Evolutionary conservation across 2,113 vertebrate species (phyloP).

Genomic region (Vicugna pacos): DNA sequence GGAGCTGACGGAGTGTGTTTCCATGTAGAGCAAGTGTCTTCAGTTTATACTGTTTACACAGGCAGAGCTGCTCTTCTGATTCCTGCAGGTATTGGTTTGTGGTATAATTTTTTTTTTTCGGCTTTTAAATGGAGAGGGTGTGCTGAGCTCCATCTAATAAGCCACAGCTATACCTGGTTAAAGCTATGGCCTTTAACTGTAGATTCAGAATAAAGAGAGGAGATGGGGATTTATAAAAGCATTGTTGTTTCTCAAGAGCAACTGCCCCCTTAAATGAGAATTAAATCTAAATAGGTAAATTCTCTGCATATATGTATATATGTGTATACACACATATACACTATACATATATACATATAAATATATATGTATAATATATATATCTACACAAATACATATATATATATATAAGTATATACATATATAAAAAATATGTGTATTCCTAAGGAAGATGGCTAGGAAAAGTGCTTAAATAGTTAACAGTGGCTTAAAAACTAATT

Average conservation of each 20-base stretch:
- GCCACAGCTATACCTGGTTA: neutral
- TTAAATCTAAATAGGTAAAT: slow-evolving; percentile 47
- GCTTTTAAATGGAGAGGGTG: neutral
- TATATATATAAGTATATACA: too few species aligned
- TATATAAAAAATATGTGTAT: neutral
- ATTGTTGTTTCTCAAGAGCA: neutral
- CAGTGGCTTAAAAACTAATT: slow-evolving; percentile 70
- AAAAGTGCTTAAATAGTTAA: slow-evolving; percentile 60
- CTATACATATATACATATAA: neutral
- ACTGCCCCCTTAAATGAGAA: neutral
- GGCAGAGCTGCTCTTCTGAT: neutral
- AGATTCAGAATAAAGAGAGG: neutral
- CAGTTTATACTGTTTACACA: neutral
- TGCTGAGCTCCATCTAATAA: neutral
- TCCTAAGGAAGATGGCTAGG: slow-evolving; percentile 44
- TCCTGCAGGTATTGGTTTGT: neutral
- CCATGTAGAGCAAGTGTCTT: fast-evolving
- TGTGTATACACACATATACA: neutral
- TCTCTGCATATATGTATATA: neutral
- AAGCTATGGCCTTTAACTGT: neutral
- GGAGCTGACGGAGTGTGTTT: neutral
- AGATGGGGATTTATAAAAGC: neutral
- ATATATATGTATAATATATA: neutral
- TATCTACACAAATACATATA: neutral
- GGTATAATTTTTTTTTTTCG: neutral